phyloP scores from a whole-genome alignment of 2,113 vertebrate genomes.

The Ameiurus melas region DNA sequence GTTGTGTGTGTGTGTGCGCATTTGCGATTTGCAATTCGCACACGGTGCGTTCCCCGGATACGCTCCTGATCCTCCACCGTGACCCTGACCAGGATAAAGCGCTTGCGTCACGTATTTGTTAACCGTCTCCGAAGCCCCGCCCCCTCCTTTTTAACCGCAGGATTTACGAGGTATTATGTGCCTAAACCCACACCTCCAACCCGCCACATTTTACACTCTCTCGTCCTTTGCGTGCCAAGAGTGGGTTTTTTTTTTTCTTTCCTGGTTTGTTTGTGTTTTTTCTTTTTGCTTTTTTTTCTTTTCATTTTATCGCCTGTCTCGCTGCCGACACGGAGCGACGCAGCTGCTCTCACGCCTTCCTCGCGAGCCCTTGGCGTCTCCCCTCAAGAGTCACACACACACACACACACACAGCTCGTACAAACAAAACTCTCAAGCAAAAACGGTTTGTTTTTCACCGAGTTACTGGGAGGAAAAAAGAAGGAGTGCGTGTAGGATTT shows the following conservation, averaged over 20 bases:
- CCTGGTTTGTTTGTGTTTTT: too few relatives aligned
- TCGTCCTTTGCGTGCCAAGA: constrained; percentile 7
- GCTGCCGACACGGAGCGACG: constrained; percentile 3
- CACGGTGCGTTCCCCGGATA: background rate
- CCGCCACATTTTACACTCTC: constrained; percentile 22
- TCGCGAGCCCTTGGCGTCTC: constrained; percentile 6
- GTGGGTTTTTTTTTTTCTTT: background rate
- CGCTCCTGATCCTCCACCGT: background rate
- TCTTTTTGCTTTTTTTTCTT: background rate
- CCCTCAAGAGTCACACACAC: constrained; percentile 18
- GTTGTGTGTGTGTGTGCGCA: background rate
- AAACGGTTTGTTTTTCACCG: background rate
- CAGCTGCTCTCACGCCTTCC: constrained; percentile 24
- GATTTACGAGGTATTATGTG: constrained; percentile 8
- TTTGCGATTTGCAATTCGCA: background rate
- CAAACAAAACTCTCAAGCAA: background rate
- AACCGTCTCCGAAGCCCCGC: background rate
- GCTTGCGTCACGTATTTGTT: background rate
- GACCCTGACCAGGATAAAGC: constrained; percentile 11
- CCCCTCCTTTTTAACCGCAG: background rate
- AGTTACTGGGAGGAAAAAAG: too few relatives aligned
- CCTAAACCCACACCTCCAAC: constrained; percentile 1
- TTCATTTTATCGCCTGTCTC: background rate
- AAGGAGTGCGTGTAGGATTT: background rate
- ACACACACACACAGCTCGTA: background rate